Conservation (phyloP, 2,888 invertebrate species). For the Harpagoxenus sublaevis region DNA sequence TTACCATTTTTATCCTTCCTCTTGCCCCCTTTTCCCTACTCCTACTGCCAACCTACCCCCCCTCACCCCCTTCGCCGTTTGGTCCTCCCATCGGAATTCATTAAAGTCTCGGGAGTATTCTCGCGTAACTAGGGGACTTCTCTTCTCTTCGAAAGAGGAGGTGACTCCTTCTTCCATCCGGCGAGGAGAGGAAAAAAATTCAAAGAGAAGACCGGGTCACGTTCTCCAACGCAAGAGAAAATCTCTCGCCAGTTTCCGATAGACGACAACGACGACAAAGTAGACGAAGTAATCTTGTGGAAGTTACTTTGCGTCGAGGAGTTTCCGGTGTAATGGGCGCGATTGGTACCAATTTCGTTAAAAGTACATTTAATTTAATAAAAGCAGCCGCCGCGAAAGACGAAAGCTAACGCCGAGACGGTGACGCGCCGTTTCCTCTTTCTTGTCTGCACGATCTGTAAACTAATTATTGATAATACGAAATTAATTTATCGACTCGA, state of each 20-base stretch:
- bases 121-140: slow-evolving; percentile 79
- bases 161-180: slow-evolving; percentile 55
- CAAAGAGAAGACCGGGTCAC: slow-evolving; percentile 60
- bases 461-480: slow-evolving; percentile 35
- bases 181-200: slow-evolving; percentile 58
- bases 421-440: not conserved
- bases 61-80: slow-evolving; percentile 62
- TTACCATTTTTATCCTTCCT: slow-evolving; percentile 84
- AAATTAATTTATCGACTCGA: slow-evolving; percentile 42
- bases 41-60: not conserved
- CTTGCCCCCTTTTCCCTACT: slow-evolving; percentile 52
- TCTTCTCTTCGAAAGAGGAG: slow-evolving; percentile 61
- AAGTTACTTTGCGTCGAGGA: slow-evolving; percentile 63
- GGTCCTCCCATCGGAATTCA: slow-evolving; percentile 83
- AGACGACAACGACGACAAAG: slow-evolving; percentile 48
- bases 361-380: slow-evolving; percentile 65
- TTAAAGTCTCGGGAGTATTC: slow-evolving; percentile 82
- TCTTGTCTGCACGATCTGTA: slow-evolving; percentile 1
- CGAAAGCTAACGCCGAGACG: not conserved
- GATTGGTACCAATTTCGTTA: slow-evolving; percentile 66
- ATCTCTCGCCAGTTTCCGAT: slow-evolving; percentile 58
- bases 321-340: slow-evolving; percentile 54
- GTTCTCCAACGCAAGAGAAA: slow-evolving; percentile 61
- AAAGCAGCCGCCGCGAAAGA: slow-evolving; percentile 29
- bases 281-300: slow-evolving; percentile 69